Conservation (phyloP, 30 jellyfish, hydroid and myxozoan genomes). For the Kudoa iwatai region DNA sequence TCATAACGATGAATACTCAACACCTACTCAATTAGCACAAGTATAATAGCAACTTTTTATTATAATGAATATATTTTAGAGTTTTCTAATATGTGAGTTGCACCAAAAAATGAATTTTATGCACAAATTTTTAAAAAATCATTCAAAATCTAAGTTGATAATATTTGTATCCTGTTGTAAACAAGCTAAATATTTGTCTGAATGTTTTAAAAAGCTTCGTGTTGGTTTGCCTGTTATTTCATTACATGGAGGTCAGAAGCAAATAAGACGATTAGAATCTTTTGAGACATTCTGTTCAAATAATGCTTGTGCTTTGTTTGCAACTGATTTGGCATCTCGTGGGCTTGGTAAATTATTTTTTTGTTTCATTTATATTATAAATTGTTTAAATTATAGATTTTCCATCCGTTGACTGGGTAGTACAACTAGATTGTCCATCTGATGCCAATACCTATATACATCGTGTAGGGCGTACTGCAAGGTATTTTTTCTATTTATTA, state of each 20-base stretch:
- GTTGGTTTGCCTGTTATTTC: conserved; percentile 55
- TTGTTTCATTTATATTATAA: too few species aligned
- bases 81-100: conserved; percentile 22
- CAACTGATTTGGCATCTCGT: conserved; percentile 89
- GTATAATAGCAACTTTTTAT: conserved; percentile 6
- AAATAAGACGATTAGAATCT: conserved; percentile 31
- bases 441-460: conserved; percentile 40
- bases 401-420: neutral
- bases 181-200: conserved; percentile 12
- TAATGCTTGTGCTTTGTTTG: conserved; percentile 15
- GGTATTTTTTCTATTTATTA: too few species aligned
- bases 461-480: conserved; percentile 87
- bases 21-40: conserved; percentile 48
- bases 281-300: conserved; percentile 26
- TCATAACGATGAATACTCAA: conserved; percentile 19
- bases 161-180: conserved; percentile 68
- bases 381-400: neutral
- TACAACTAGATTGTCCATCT: conserved; percentile 80
- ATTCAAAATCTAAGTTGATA: conserved; percentile 17
- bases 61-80: conserved; percentile 4
- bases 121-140: conserved; percentile 35
- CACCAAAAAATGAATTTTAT: conserved; percentile 37
- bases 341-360: conserved; percentile 24
- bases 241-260: conserved; percentile 58
- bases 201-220: neutral